Evolutionary conservation across 1,140 invertebrate species (phyloP), one percentile per base, ranked within the genome.

Genomic region (Trachymyrmex septentrionalis): DNA sequence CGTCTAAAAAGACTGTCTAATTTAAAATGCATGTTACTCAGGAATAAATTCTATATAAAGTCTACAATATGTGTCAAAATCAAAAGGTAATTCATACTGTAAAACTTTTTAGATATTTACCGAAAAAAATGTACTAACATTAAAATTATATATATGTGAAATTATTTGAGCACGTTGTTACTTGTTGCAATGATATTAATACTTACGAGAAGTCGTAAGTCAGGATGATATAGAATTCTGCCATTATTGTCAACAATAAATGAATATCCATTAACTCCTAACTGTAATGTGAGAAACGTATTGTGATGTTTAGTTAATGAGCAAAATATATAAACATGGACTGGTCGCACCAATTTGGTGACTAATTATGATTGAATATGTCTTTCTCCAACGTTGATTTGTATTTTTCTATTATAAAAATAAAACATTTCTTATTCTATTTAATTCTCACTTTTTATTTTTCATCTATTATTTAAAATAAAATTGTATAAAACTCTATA

Each of bases 171-270:
- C 9, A 53, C 7, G 3, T 72, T 30, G 38, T 59, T 21, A 21
- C 24, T 24, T 55, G 2, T 55, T 3, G 12, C 6, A 16, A 67
- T 55, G 14, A 38, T 30, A 14, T n/a, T 21, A 27, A n/a, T 88
- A 94, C 96, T 97, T 96, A 99, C 98, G 95, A 98, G 95, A 86
- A 99, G 98, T 91, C 98, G 96, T 90, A 99, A 96, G 95, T 99
- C 99, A n/a, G 99, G 99, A 96, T 99, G 99, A 95, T 98, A 99
- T 67, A 99, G 96, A 87, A 99, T 97, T 94, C 99, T 98, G 67
- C 99, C 99, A 96, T 99, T 99, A 94, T 99, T 99, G 95, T 99
- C 98, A 90, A 99, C 97, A 94, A 99, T 97, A 96, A 99, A 99
- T 14, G 98, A 98, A 96, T 99, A 99, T 63, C 98, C 99, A 96